phyloP scores from a whole-genome alignment of 1,140 invertebrate species.

The Tetramorium alpestre region DNA sequence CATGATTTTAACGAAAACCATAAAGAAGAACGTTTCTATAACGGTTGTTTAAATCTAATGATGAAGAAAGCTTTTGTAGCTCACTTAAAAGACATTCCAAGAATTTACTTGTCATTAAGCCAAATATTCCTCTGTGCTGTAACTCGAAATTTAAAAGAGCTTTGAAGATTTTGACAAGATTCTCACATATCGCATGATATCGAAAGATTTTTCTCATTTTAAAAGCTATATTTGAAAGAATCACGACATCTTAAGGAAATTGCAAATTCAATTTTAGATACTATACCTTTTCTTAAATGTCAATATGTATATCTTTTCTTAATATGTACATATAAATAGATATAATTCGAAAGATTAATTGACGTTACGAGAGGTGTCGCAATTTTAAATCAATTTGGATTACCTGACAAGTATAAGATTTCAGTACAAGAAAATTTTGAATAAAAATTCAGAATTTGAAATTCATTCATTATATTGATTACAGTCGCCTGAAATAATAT shows the following conservation, averaged over 20 bases:
- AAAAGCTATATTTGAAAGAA: not conserved
- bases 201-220: not conserved
- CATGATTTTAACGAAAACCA: constrained; percentile 20
- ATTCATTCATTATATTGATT: not conserved
- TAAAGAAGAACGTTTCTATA: constrained; percentile 24
- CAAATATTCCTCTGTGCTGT: not conserved
- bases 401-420: too few relatives aligned
- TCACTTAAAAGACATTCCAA: constrained; percentile 30
- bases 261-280: not conserved
- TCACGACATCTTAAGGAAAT: not conserved
- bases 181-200: not conserved
- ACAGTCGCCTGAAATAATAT: not conserved
- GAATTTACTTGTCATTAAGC: constrained; percentile 10
- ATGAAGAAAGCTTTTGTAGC: constrained; percentile 12
- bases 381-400: not conserved
- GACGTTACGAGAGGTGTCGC: not conserved
- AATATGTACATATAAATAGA: not conserved
- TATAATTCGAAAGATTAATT: not conserved
- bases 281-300: not conserved
- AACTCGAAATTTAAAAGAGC: not conserved
- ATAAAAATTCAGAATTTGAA: not conserved
- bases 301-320: not conserved
- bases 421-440: too few relatives aligned
- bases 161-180: not conserved
- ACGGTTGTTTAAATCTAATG: constrained; percentile 37